Evolutionary conservation across 2,888 invertebrate species (phyloP).

Genomic region (Aphidius colemani): DNA sequence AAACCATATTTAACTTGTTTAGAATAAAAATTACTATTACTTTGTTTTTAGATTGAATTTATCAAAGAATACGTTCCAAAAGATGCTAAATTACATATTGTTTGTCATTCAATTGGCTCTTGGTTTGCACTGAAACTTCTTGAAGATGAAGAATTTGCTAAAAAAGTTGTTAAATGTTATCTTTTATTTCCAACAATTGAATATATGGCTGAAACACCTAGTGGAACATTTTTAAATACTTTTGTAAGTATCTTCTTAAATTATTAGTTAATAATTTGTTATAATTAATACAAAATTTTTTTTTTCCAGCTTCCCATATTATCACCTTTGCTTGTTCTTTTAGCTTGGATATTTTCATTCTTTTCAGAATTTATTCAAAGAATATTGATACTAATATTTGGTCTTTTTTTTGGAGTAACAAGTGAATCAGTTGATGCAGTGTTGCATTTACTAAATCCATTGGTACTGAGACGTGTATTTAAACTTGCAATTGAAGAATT

Average conservation of each 20-base stretch:
- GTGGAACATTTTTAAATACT: constrained; percentile 73
- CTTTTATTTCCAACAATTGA: constrained; percentile 89
- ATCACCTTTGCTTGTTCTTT: constrained; percentile 60
- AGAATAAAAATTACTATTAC: not conserved
- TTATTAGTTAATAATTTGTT: too few species aligned
- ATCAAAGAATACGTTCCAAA: constrained; percentile 74
- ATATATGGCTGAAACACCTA: constrained; percentile 75
- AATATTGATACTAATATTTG: constrained; percentile 65
- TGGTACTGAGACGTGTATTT: constrained; percentile 69
- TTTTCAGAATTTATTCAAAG: constrained; percentile 65
- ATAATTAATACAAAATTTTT: constrained; percentile 28
- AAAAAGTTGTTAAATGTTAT: constrained; percentile 68
- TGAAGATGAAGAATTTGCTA: constrained; percentile 64
- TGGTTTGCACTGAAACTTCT: constrained; percentile 80
- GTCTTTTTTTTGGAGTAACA: constrained; percentile 63
- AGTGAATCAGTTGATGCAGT: constrained; percentile 62
- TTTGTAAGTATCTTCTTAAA: constrained; percentile 58
- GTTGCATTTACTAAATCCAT: constrained; percentile 65
- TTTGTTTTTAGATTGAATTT: constrained; percentile 65
- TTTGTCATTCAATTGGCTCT: constrained; percentile 91
- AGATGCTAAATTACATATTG: constrained; percentile 75
- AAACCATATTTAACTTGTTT: constrained; percentile 10
- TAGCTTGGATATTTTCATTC: constrained; percentile 62
- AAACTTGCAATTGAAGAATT: constrained; percentile 81
- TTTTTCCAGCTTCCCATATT: constrained; percentile 59